Base-by-base conservation (phyloP, 2,113 vertebrate genomes). In the Trochalopteron elliotii region DNA sequence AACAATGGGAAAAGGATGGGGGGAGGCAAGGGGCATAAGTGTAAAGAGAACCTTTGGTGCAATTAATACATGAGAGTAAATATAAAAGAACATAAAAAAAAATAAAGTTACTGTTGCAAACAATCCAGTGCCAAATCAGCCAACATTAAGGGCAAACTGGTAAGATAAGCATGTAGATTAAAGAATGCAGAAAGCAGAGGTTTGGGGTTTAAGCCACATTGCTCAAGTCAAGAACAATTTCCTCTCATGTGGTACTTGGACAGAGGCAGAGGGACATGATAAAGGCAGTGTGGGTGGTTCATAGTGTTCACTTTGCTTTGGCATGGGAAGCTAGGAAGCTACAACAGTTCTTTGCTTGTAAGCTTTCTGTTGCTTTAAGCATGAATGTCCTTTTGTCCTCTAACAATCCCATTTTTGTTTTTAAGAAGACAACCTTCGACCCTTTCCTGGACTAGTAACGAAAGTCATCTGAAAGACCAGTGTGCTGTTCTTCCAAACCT, bases 341-440 rank as follows among this genome's bases (percentile, higher is more conserved):
- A 93, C 86, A 92, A 86, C 42, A 10, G 20, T 40, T 77, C 68
- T 74, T 89, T 50, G 22, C 82, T 88, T 70, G 50, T 59, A 75
- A 81, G 77, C 42, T 67, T 93, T 56, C n/a, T 81, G 71, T 86
- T 95, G 64, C 30, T 83, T 35, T 96, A 89, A 90, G 89, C 30
- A 75, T 86, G 64, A 95, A 89, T 81, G 52, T 86, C 30, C 16
- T 85, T 86, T 90, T 94, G 71, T 92, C 72, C 76, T 90, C 47
- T 70, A 81, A 85, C 52, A 86, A 92, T 89, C 35, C 55, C 49
- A 83, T 67, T 89, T 86, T 74, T 92, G 55, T 93, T 71, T 93
- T 87, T 86, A 83, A n/a, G 35, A 81, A 59, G 50, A 63, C 55
- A 83, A 24, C n/a, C 47, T 89, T 89, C 75, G 55, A 94, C 64